A percentile compares a stretch with the other conserved stretches of the same genome.
These are phyloP conservation scores for Egretta garzetta DNA, from an alignment of 2,113 vertebrate species.

Conservation along the genomic window DNA sequence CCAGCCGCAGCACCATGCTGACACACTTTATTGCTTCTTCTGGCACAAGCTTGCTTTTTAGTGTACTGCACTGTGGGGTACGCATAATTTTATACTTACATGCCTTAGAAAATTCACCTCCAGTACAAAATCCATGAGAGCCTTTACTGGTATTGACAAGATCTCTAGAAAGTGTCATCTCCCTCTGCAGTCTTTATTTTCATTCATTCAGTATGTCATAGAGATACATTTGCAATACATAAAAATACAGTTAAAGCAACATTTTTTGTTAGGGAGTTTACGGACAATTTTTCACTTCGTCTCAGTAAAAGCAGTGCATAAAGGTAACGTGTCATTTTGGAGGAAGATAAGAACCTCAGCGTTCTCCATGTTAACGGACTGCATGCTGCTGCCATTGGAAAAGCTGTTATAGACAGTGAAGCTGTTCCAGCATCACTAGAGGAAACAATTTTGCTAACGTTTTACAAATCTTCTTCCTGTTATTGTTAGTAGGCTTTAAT, in stretches of 20 bases:
- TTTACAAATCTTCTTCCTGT: neutral
- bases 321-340: neutral
- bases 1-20: slow-evolving; percentile 23
- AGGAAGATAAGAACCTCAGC: neutral
- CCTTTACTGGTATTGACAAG: neutral
- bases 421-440: neutral
- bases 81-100: neutral
- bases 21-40: slow-evolving; percentile 2
- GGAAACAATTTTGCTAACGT: neutral
- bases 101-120: slow-evolving; percentile 2
- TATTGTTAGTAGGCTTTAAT: neutral
- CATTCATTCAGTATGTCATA: neutral
- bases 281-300: neutral
- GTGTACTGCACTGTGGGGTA: neutral
- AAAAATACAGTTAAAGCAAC: neutral
- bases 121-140: neutral
- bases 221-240: neutral
- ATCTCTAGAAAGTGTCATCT: neutral
- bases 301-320: neutral
- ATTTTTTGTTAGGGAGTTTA: neutral
- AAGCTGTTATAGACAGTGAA: neutral
- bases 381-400: neutral
- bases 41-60: slow-evolving; percentile 35
- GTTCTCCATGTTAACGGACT: neutral
- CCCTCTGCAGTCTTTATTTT: neutral